Evolutionary conservation across 2,888 invertebrate species (phyloP), one percentile per base, ranked within the genome.

Genomic region (Bibio marci): DNA sequence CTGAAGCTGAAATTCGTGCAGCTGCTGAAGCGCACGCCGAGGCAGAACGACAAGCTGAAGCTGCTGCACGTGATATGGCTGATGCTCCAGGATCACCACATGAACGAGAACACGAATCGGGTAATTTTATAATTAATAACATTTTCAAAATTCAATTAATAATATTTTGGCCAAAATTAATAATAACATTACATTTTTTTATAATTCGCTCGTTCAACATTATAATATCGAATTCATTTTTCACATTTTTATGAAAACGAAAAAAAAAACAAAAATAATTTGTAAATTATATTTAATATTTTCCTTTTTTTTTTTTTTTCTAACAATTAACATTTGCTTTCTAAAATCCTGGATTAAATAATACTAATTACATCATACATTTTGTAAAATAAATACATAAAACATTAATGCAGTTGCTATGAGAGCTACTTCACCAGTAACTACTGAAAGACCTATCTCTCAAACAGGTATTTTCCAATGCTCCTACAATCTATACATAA

Each of bases 11-110:
- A 44, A 65, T 65, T 34, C 58, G 63, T 47, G 65, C 64, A 43
- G 66, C 64, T 7, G 60, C 64, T 3, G 76, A 73, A 52, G 67
- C 71, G 0, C 66, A 67, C 31, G 63, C 61, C 39, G 61, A 62
- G 46, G 50, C 50, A 38, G 59, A 57, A 36, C 56, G 57, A 40
- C 53, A 54, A 27, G 59, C 61, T 44, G 56, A 57, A 49, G 50
- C 39, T 33, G 42, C 51, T 44, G 43, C 46, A 13, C 54, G 56
- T 38, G 61, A 62, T 46, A 52, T 55, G 40, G 54, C 59, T 15
- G 62, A 62, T 49, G 48, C 56, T 38, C 45, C 48, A 5, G 53
- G 55, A 39, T 51, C 53, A 22, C 52, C 59, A 43, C 57, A 60
- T 46, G 4, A 13, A 15, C 57, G 56, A 43, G 56, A 57, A 45